Evolutionary conservation across 1,140 invertebrate species (phyloP).

Genomic region (Macrotrachela quadricornifera): DNA sequence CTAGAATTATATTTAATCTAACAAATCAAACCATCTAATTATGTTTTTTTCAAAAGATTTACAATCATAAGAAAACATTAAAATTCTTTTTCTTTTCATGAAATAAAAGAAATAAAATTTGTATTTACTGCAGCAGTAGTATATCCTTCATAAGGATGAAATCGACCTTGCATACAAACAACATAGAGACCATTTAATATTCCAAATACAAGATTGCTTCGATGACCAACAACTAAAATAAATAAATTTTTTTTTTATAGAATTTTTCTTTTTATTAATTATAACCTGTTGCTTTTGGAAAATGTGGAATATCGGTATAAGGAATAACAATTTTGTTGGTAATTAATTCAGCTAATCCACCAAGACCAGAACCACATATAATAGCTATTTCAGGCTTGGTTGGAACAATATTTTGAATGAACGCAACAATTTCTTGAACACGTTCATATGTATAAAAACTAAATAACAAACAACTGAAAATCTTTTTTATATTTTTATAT

Average conservation of each 20-base stretch:
- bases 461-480: too few species aligned
- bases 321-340: conserved; percentile 48
- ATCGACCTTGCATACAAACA: conserved; percentile 82
- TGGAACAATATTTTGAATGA: too few species aligned
- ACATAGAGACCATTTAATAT: conserved; percentile 48
- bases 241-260: too few species aligned
- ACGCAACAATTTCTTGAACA: too few species aligned
- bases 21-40: background rate
- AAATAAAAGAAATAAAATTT: too few species aligned
- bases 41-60: background rate
- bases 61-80: too few species aligned
- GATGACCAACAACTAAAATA: conserved; percentile 61
- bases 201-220: conserved; percentile 67
- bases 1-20: too few species aligned
- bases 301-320: conserved; percentile 70
- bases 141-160: conserved; percentile 88
- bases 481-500: too few species aligned
- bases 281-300: conserved; percentile 48
- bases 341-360: conserved; percentile 55
- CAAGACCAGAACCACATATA: conserved; percentile 79
- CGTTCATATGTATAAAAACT: too few species aligned
- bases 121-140: conserved; percentile 35
- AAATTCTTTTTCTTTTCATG: too few species aligned
- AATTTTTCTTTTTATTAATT: conserved; percentile 7
- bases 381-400: conserved; percentile 65